A percentile compares a stretch with the other conserved stretches of the same genome.
phyloP scores from a whole-genome alignment of 2,113 vertebrate genomes.

The zebrafish (Danio rerio) region GRCz12tu NC_133195.1:23508501-23509000 shows the following conservation, averaged over 20 bases:
- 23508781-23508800: neutral
- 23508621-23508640: conserved; percentile 27
- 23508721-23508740: neutral
- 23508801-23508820: conserved; percentile 1
- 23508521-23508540: conserved; percentile 29
- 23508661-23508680: neutral
- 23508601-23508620: conserved; percentile 25
- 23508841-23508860: neutral
- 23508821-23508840: neutral
- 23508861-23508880: no score
- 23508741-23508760: neutral
- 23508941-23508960: conserved; percentile 27
- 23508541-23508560: conserved; percentile 43
- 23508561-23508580: conserved; percentile 32
- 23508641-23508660: neutral
- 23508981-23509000: conserved; percentile 56
- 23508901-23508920: conserved; percentile 16
- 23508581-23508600: conserved; percentile 31
- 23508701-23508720: neutral
- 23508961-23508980: conserved; percentile 46
- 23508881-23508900: neutral
- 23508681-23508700: conserved; percentile 3
- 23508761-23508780: neutral
- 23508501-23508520: conserved; percentile 23
- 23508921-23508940: conserved; percentile 34